Base-by-base conservation (phyloP, 2,797 vertebrate species). In the Pygocentrus nattereri region DNA sequence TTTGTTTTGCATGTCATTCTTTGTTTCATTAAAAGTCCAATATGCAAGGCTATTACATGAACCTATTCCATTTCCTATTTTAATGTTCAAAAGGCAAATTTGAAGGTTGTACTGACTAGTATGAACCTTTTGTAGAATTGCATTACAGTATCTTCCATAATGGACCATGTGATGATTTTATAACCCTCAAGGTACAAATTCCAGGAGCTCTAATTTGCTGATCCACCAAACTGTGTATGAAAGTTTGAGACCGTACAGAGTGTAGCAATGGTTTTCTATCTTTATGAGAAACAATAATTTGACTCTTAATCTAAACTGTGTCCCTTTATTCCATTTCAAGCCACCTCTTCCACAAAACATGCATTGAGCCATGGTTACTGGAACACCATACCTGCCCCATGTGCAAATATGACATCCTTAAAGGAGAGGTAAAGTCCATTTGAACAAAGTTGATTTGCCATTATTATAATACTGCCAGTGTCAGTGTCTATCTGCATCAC, bases 341-440 rank as follows among this genome's bases (percentile, higher is more conserved):
- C 78, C 97, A 99, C 83, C 92, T 98, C 87, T 99, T 98, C 91
- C 97, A 99, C 88, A 97, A 98, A 91, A 87, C 86, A 78, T 99
- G 97, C 83, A 96, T 99, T 74, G 97, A 98, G 78, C 97, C 97
- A 1, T 99, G 97, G 97, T 94, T 99, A 83, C 92, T 98, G 89
- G 97, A 97, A 67, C 96, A 94, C 19, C 93, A 97, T 85, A 99
- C 97, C 12, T 99, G 97, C 85, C 97, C 97, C 11, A 97, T 99
- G 95, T 99, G 97, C 86, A 99, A 98, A 88, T 97, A 95, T 80
- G 96, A 98, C 93, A 98, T 99, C 87, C 93, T 98, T 82, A 97
- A 96, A 59, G 91, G 96, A 18, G 95, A 96, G 92, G 96, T 96
- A 38, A 27, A 73, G 50, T 72, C 50, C 5, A 34, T 49, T 5